A percentile compares a stretch with the other conserved stretches of the same genome.
Evolutionary conservation across 92 coral and sea anemone species (phyloP).

Genomic region (Zoanthus gigantus): DNA sequence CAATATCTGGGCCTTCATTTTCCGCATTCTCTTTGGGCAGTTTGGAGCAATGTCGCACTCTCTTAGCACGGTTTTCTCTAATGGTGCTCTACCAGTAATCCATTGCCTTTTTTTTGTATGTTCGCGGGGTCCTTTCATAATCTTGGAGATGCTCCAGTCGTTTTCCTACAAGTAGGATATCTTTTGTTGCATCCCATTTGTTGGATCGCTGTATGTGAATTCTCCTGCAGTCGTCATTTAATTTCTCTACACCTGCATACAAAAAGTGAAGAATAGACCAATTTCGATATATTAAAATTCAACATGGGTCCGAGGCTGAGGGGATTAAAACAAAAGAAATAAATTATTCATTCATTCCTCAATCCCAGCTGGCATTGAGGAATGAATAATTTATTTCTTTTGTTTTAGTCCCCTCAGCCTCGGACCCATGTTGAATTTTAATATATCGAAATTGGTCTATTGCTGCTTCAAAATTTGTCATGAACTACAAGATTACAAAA

Average conservation of each 20-base stretch:
- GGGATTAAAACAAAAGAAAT: too few species aligned
- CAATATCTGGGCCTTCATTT: background rate
- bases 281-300: too few species aligned
- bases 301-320: too few species aligned
- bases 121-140: slow-evolving; percentile 25
- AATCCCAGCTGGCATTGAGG: too few species aligned
- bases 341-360: too few species aligned
- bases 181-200: slow-evolving; percentile 24
- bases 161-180: slow-evolving; percentile 21
- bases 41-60: background rate
- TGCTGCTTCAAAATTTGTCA: background rate
- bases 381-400: too few species aligned
- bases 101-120: slow-evolving; percentile 4
- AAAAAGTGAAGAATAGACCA: background rate
- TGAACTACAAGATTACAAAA: background rate
- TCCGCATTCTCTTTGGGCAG: slow-evolving; percentile 1
- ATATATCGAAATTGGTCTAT: too few species aligned
- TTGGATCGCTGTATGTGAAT: background rate
- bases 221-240: slow-evolving; percentile 17
- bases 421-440: too few species aligned
- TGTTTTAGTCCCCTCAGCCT: too few species aligned
- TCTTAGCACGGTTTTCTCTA: background rate
- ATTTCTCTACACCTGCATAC: background rate
- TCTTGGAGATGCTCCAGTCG: slow-evolving; percentile 17
- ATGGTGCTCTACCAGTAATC: slow-evolving; percentile 28